These are phyloP conservation scores for Phaetusa simplex DNA, from an alignment of 2,113 vertebrate genomes.

Conservation along the genomic window DNA sequence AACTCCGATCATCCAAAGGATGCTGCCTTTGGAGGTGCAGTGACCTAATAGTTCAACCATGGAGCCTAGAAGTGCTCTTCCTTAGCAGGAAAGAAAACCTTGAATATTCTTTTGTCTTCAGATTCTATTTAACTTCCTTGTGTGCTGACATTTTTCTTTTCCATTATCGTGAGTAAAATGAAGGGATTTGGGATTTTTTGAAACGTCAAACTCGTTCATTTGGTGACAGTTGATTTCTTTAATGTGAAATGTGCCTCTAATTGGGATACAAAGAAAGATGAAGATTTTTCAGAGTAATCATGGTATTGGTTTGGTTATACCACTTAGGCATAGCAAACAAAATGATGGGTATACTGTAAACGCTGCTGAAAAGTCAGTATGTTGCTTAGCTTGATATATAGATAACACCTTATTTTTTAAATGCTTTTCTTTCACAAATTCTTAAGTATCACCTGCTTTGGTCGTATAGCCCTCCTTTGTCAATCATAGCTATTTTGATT, in stretches of 20 bases:
- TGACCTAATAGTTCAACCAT: background rate
- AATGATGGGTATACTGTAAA: background rate
- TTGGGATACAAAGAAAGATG: background rate
- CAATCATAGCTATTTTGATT: accelerated
- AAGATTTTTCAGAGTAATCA: background rate
- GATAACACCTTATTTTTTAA: background rate
- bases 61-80: background rate
- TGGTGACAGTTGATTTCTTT: background rate
- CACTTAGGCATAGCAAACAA: background rate
- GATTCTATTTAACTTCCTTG: background rate
- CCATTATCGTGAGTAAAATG: background rate
- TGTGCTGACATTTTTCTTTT: background rate
- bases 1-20: background rate
- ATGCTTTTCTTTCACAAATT: background rate
- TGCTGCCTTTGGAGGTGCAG: background rate
- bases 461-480: background rate
- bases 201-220: background rate
- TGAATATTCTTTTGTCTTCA: background rate
- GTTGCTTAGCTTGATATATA: background rate
- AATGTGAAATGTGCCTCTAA: background rate
- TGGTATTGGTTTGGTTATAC: background rate
- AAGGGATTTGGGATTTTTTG: background rate
- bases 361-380: background rate
- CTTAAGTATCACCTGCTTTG: background rate
- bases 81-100: background rate